phyloP scores from a whole-genome alignment of 2,888 invertebrate species.

The Ceriagrion tenellum region DNA sequence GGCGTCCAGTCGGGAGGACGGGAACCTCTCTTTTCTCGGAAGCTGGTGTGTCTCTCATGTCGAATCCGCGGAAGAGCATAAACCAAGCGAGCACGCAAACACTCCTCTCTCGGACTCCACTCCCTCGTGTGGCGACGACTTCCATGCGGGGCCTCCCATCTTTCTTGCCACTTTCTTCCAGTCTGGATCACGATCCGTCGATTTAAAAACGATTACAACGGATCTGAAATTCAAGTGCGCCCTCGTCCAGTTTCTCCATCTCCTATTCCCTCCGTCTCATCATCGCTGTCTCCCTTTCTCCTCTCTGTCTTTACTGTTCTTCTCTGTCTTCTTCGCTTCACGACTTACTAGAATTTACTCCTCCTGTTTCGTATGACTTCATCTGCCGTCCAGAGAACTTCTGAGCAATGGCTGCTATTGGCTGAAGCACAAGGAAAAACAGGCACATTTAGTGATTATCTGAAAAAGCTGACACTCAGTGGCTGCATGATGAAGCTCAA shows the following conservation, averaged over 20 bases:
- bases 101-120: not conserved
- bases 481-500: too few relatives aligned
- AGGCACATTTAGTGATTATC: too few relatives aligned
- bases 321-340: too few relatives aligned
- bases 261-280: not conserved
- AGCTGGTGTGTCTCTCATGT: not conserved
- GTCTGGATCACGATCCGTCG: slow-evolving; percentile 50
- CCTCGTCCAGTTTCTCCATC: not conserved
- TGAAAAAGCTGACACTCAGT: too few relatives aligned
- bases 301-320: not conserved
- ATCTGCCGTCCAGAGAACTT: too few relatives aligned
- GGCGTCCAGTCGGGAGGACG: not conserved
- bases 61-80: slow-evolving; percentile 48
- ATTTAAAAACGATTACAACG: slow-evolving; percentile 66
- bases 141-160: not conserved
- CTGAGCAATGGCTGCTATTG: too few relatives aligned
- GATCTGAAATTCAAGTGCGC: slow-evolving; percentile 60
- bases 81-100: not conserved
- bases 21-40: slow-evolving; percentile 43
- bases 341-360: too few relatives aligned
- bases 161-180: not conserved
- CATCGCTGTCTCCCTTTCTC: not conserved
- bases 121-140: not conserved
- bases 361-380: not conserved
- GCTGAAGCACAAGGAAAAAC: too few relatives aligned